Evolutionary conservation across 2,113 vertebrate genomes (phyloP), one percentile per base, ranked within the genome.

Genomic region (Nematolebias whitei): DNA sequence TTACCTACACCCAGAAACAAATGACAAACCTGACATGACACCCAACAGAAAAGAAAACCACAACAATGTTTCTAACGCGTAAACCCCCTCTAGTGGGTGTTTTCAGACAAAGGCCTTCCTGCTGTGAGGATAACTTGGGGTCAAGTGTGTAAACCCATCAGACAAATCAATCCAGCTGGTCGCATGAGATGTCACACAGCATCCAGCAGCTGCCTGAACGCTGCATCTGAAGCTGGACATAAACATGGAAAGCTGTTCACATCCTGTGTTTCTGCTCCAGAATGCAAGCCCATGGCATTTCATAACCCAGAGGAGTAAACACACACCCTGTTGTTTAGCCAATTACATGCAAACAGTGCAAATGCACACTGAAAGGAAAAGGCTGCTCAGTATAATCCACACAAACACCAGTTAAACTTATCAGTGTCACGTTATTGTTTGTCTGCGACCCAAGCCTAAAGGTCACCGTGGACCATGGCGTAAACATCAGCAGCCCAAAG

Each of bases 301-400:
- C 44, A 57, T 2, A 20, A 67, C 57, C 45, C 18, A 2, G 15
- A 45, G 32, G 51, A 57, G 62, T 87, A 89, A 91, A 88, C 87
- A 87, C 24, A 45, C 19, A 10, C 5, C 55, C 43, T 57, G 62
- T 50, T 89, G 84, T 90, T 87, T 88, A 78, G 83, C 20, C 23
- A 2, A 0, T 3, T n/a, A 61, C 49, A 64, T 43, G 50, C 58
- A 85, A 74, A 79, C 61, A 68, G 24, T 62, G 40, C 15, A 3
- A 22, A 47, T 54, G 54, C 23, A 61, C 64, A 50, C 26, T 60
- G 39, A 71, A 52, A 50, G 24, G 50, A 38, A 32, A 12, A 47
- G 14, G 29, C 23, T 69, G 26, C 71, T 63, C 57, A 38, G 69
- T 29, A 52, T 50, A 29, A 13, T 5, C 45, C 19, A 40, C 52